phyloP scores from a whole-genome alignment of 2,113 vertebrate genomes.

The Vireo altiloquus region DNA sequence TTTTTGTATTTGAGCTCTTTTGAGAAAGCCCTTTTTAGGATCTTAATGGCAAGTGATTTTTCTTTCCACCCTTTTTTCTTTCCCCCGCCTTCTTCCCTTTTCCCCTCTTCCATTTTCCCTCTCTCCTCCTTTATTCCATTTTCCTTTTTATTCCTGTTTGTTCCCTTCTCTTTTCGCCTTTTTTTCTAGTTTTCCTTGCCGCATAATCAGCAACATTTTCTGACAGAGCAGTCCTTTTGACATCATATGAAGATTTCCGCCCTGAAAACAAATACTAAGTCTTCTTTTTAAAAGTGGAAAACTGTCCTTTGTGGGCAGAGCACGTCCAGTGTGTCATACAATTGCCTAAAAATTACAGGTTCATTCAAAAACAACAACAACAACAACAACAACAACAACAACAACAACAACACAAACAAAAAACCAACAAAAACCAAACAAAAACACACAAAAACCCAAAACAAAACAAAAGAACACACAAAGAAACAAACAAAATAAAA shows the following conservation, averaged over 20 bases:
- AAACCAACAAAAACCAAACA: too few relatives aligned
- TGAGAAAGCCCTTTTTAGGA: not conserved
- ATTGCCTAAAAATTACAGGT: not conserved
- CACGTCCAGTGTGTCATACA: not conserved
- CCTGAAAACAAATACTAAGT: not conserved
- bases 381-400: too few relatives aligned
- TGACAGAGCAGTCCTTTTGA: not conserved
- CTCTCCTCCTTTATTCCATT: not conserved
- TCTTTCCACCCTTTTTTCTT: not conserved
- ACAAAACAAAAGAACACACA: too few relatives aligned
- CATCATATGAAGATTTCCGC: not conserved
- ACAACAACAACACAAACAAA: too few relatives aligned
- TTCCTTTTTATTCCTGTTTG: not conserved
- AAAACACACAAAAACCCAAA: too few relatives aligned
- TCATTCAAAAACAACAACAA: not conserved
- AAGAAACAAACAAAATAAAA: too few relatives aligned
- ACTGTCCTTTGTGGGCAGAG: not conserved
- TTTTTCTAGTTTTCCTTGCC: not conserved
- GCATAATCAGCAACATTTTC: not conserved
- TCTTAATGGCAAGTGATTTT: not conserved
- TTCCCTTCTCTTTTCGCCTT: not conserved
- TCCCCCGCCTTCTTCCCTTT: not conserved
- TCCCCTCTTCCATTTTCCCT: accelerated
- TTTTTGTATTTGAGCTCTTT: not conserved
- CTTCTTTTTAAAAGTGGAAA: not conserved